Evolutionary conservation across 1,140 invertebrate species (phyloP), one percentile per base, ranked within the genome.

Genomic region (Himalopsyche phryganea): DNA sequence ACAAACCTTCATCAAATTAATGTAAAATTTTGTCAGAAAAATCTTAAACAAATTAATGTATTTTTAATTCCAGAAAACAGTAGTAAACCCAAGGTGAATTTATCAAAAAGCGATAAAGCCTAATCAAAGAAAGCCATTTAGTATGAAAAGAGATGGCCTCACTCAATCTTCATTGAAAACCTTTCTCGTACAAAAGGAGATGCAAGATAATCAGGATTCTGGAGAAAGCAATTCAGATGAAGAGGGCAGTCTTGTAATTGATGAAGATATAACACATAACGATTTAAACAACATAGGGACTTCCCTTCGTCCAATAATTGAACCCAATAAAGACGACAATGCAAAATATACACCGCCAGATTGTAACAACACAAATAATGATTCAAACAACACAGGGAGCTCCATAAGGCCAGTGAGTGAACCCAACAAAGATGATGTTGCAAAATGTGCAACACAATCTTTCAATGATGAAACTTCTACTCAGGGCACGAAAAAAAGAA

Each of bases 401-500:
- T 13, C 18, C 5, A 2, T 3, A 15, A 15, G 18, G 2, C 4
- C 42, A 17, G 42, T 19, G 14, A 19, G 40, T 58, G 59, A 68
- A 23, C 50, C 58, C 36, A 58, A 66, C n/a, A 41, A 38, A 19
- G 69, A 70, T 66, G 66, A 64, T 45, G 35, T 13, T 50, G 6
- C 38, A 52, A 38, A 23, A 52, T 36, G 40, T 53, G 40, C 14
- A n/a, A n/a, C 17, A 11, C 1, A 20, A 36, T 10, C 15, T 44
- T 19, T 40, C 11, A 40, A 36, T 11, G 20, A 11, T 41, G 13
- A 11, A 17, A 18, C 32, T 10, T 33, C 51, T 9, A 19, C 15
- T 5, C 60, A 20, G 5, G 7, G n/a, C 63, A 45, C 66, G 68
- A 44, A 54, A 57, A 79, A 77, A 69, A 66, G 75, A 67, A 78